Evolutionary conservation across 2,113 vertebrate species (phyloP).

Genomic region (Poeciliopsis occidentalis): DNA sequence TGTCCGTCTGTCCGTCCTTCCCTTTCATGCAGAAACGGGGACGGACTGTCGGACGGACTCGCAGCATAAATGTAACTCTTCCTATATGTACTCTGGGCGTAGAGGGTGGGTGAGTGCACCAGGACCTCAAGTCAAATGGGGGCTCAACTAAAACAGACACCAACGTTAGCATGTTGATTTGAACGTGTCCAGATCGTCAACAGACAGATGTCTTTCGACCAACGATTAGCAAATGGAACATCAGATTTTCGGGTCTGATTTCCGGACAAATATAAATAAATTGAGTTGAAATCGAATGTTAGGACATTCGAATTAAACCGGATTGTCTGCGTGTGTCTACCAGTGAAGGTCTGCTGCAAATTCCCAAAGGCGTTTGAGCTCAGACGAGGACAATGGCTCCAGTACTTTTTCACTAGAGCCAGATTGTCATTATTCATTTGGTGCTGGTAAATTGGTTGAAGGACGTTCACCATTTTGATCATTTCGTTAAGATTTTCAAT

Average conservation of each 20-base stretch:
- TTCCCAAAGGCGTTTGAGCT: background rate
- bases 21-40: conserved; percentile 55
- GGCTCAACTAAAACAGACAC: background rate
- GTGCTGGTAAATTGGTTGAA: too few relatives aligned
- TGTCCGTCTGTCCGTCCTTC: conserved; percentile 47
- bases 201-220: background rate
- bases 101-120: conserved; percentile 48
- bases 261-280: too few relatives aligned
- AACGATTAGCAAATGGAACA: background rate
- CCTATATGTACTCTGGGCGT: conserved; percentile 63
- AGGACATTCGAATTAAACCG: background rate
- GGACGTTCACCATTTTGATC: background rate
- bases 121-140: conserved; percentile 3
- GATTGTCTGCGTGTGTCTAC: background rate
- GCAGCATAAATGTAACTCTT: conserved; percentile 71
- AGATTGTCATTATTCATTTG: too few relatives aligned
- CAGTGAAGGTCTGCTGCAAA: background rate
- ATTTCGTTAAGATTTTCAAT: background rate
- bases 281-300: too few relatives aligned
- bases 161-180: background rate
- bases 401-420: background rate
- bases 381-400: background rate
- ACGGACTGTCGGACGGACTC: conserved; percentile 64
- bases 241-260: too few relatives aligned
- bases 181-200: background rate